Conservation (phyloP, 1,140 invertebrate species). For the Brachionus calyciflorus region DNA sequence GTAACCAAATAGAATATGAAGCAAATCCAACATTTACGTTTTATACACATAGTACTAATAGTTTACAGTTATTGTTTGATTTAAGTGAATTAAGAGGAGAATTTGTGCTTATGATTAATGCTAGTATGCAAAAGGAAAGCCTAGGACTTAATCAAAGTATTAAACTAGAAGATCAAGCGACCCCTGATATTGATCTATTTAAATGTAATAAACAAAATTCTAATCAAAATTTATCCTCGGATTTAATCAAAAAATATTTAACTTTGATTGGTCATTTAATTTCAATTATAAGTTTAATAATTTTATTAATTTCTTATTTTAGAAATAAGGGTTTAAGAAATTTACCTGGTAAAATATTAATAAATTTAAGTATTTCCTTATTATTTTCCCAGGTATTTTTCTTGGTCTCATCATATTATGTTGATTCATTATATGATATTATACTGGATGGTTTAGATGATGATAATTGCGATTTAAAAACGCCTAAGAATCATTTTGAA, state of each 20-base stretch:
- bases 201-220: background rate
- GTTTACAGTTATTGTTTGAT: no score
- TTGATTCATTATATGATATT: background rate
- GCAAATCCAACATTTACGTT: no score
- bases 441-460: background rate
- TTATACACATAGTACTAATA: no score
- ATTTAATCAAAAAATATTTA: background rate
- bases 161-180: background rate
- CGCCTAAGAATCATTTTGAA: background rate
- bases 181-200: background rate
- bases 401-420: background rate
- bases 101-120: no score
- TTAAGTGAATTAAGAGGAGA: no score
- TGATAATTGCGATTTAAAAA: background rate
- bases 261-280: slow-evolving; percentile 8
- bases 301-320: background rate
- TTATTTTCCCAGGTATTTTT: slow-evolving; percentile 14
- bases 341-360: slow-evolving; percentile 39
- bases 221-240: no score
- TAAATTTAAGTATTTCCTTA: slow-evolving; percentile 3
- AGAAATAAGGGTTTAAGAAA: slow-evolving; percentile 16
- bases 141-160: no score
- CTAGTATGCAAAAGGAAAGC: no score
- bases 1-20: no score
- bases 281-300: slow-evolving; percentile 2